phyloP scores from a whole-genome alignment of 2,797 vertebrate genomes.

The Anas bahamensis region DNA sequence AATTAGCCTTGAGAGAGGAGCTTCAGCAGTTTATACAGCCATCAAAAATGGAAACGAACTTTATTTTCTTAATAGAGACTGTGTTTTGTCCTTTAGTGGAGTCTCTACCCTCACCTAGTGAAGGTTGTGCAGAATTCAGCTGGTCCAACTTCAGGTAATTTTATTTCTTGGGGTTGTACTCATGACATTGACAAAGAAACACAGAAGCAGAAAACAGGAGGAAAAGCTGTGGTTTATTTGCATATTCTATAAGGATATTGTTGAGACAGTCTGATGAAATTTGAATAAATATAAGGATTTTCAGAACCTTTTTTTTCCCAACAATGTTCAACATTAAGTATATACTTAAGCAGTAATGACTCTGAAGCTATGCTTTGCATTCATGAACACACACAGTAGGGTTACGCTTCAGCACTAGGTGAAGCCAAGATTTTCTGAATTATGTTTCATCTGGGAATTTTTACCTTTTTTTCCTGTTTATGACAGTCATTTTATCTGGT shows the following conservation, averaged over 20 bases:
- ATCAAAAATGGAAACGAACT: background rate
- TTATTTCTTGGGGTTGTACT: background rate
- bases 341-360: conserved; percentile 76
- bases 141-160: conserved; percentile 14
- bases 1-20: conserved; percentile 51
- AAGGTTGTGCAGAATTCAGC: background rate
- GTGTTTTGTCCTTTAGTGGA: background rate
- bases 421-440: conserved; percentile 83
- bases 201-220: conserved; percentile 21
- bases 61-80: background rate
- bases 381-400: conserved; percentile 75
- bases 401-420: conserved; percentile 78
- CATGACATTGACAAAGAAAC: conserved; percentile 66
- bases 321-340: conserved; percentile 73
- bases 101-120: background rate
- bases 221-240: conserved; percentile 62
- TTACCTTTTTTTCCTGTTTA: conserved; percentile 81
- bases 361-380: conserved; percentile 75
- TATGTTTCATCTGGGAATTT: conserved; percentile 82
- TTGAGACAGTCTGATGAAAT: conserved; percentile 72
- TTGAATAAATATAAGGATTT: conserved; percentile 76
- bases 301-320: conserved; percentile 51
- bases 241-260: conserved; percentile 76
- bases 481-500: conserved; percentile 83
- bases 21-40: background rate